Conservation (phyloP, 2,113 vertebrate species). For the Chroicocephalus ridibundus region DNA sequence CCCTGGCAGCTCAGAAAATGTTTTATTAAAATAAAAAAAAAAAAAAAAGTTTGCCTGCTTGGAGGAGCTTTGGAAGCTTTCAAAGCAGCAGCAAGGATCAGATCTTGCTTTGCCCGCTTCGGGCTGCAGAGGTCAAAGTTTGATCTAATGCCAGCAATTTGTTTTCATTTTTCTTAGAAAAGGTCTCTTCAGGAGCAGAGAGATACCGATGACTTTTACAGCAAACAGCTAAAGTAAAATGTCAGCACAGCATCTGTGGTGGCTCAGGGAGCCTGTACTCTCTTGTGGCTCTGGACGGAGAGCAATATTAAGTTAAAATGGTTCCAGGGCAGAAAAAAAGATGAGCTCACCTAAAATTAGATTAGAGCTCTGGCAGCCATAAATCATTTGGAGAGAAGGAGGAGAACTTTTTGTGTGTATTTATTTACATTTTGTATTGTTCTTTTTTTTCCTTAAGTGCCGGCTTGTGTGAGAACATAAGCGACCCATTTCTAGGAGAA, state of each 20-base stretch:
- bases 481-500: not conserved
- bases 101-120: not conserved
- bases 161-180: constrained; percentile 46
- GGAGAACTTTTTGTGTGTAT: not conserved
- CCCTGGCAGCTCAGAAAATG: not conserved
- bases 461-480: not conserved
- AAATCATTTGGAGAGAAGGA: constrained; percentile 45
- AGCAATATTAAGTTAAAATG: constrained; percentile 63
- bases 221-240: constrained; percentile 39
- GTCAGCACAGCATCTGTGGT: constrained; percentile 23
- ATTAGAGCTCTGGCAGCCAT: constrained; percentile 47
- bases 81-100: not conserved
- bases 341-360: constrained; percentile 67
- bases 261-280: constrained; percentile 15
- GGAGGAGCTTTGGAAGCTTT: not conserved
- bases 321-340: constrained; percentile 50
- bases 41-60: not conserved
- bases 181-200: not conserved
- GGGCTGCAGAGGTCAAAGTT: constrained; percentile 14
- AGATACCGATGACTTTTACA: not conserved
- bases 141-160: constrained; percentile 34
- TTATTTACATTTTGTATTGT: not conserved
- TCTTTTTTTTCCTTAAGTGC: not conserved
- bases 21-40: not conserved
- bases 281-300: constrained; percentile 8